phyloP scores from a whole-genome alignment of 2,797 vertebrate genomes.

The Sorex maritimensis region DNA sequence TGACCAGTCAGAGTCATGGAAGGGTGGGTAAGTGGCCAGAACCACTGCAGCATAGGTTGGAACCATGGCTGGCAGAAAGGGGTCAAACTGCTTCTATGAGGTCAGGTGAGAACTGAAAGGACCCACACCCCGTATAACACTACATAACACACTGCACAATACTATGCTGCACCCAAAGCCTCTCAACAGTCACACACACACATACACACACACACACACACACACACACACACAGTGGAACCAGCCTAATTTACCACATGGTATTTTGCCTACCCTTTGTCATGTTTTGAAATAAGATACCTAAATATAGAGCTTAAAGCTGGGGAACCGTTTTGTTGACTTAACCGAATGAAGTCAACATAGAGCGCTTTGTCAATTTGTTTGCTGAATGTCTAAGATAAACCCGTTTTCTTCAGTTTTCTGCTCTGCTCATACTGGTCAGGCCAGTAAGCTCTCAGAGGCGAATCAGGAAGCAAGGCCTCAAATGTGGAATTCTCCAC shows the following conservation, averaged over 20 bases:
- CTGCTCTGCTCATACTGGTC: not conserved
- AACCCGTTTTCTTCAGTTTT: constrained; percentile 41
- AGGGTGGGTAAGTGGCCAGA: not conserved
- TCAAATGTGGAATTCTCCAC: constrained; percentile 12
- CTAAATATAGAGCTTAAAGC: not conserved
- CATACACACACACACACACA: not conserved
- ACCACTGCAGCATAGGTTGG: not conserved
- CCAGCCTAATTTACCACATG: not conserved
- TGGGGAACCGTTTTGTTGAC: not conserved
- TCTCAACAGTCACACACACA: not conserved
- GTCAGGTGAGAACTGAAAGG: not conserved
- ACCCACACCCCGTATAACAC: not conserved
- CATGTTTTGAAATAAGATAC: constrained; percentile 61
- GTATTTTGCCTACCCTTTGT: not conserved
- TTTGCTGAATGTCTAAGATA: constrained; percentile 22
- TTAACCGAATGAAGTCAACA: constrained; percentile 63
- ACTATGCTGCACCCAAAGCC: not conserved
- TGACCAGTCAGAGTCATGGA: not conserved
- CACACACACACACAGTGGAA: not conserved
- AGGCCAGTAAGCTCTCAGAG: not conserved
- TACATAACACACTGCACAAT: not conserved
- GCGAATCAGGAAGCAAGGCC: constrained; percentile 47
- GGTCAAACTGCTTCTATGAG: not conserved
- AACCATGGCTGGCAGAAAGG: not conserved
- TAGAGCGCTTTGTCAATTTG: constrained; percentile 31